These are phyloP conservation scores for Papilio protenor DNA, from an alignment of 2,888 invertebrate species.

Conservation along the genomic window DNA sequence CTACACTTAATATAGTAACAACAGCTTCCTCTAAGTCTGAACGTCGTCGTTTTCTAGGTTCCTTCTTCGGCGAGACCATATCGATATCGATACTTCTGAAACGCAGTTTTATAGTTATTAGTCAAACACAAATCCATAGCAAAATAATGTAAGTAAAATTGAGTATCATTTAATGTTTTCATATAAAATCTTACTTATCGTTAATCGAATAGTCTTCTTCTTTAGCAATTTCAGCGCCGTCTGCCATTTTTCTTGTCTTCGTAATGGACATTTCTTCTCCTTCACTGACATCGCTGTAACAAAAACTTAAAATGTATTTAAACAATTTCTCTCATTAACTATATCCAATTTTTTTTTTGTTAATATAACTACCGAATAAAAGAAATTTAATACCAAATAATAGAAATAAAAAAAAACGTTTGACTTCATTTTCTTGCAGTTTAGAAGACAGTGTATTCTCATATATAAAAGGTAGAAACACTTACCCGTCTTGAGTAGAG, in stretches of 20 bases:
- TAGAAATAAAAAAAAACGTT: no score
- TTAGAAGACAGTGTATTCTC: not conserved
- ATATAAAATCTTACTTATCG: constrained; percentile 49
- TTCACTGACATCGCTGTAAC: constrained; percentile 68
- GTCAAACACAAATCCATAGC: not conserved
- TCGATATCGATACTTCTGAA: constrained; percentile 60
- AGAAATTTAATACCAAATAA: no score
- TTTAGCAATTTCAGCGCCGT: constrained; percentile 60
- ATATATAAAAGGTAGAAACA: constrained; percentile 6
- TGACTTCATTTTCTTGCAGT: no score
- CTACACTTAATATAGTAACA: constrained; percentile 61
- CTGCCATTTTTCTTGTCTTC: constrained; percentile 61
- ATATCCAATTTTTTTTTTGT: no score
- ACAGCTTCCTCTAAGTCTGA: constrained; percentile 69
- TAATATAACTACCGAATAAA: no score
- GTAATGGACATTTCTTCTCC: constrained; percentile 58
- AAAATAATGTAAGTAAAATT: no score
- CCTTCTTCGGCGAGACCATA: constrained; percentile 46
- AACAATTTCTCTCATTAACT: no score
- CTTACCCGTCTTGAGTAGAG: constrained; percentile 66
- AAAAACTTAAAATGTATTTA: not conserved
- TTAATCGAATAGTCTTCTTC: constrained; percentile 53
- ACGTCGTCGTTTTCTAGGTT: constrained; percentile 68
- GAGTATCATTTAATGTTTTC: no score
- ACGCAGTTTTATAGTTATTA: constrained; percentile 40